Base-by-base conservation (phyloP, 2,888 invertebrate species). In the Dasypogon diadema region DNA sequence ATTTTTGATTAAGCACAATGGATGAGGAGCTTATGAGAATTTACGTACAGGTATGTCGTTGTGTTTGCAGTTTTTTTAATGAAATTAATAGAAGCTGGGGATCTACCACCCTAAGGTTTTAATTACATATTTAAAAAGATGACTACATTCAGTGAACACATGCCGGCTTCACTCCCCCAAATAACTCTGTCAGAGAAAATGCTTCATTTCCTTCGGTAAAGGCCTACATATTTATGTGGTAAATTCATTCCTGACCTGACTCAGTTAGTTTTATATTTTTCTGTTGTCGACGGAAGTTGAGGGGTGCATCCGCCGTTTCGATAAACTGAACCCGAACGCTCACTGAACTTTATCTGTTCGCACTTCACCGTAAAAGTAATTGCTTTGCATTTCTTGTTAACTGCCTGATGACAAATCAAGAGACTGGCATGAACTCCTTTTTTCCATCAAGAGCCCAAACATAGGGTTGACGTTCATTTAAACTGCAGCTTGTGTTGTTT, bases 181-280 rank as follows among this genome's bases (percentile, higher is more conserved):
- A 6, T 14, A 48, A 1, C n/a, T n/a, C 48, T 48, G 48, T 14
- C n/a, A 48, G 48, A 48, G 22, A 54, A 22, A 54, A 54, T 54
- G 54, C 10, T 18, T 54, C 54, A 54, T 54, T 54, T 54, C 54
- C 54, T 54, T 54, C 5, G 18, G 21, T 22, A 54, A 22, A 54
- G 54, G 21, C 54, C 54, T 10, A 54, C 21, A 42, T 42, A 42
- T 12, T 42, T 54, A 42, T 12, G 12, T 42, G 24, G 16, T 65
- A 22, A 14, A 22, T 18, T 30, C 18, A 21, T 54, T 54, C 70
- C 70, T 70, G 70, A 70, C 70, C 70, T 70, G 54, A 70, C 54
- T 18, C 70, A 70, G 18, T n/a, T 1, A 51, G 18, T 46, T 70
- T 54, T 16, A 16, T 10, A 54, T 56, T 70, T 30, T 70, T 70